Base-by-base conservation (phyloP, 2,888 invertebrate genomes). In the Ariolimax columbianus region DNA sequence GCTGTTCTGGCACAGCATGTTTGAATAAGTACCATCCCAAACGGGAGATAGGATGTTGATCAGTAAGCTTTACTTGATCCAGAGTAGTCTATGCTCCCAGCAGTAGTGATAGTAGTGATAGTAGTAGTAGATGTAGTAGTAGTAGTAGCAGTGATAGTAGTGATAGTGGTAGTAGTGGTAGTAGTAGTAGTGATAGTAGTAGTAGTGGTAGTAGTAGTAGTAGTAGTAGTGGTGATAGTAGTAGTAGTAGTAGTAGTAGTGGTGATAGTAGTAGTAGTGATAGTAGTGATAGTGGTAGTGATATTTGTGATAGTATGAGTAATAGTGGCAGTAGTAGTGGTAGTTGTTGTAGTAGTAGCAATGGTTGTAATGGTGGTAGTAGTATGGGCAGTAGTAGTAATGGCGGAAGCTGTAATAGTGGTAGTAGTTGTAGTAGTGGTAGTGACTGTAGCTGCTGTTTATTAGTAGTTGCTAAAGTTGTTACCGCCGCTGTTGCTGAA, bases 151-250 rank as follows among this genome's bases (percentile, higher is more conserved):
- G 68, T 80, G 43, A 43, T 68, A 68, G 80, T 80, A 68, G 80
- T 68, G 43, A 68, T 80, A 66, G 80, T 80, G 68, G 68, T 68
- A 80, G 80, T 80, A 80, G 68, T 80, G 68, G 80, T 68, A 80
- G 80, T 66, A 80, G 78, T 26, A 63, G 63, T 47, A 78, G 78
- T 36, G 9, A 40, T 80, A 80, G 66, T 80, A 80, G 80, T 80
- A 80, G 80, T 68, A 80, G 75, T 82, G 63, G 75, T 59, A 75
- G 68, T 63, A 59, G 75, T 82, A 82, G 75, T 40, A 75, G 82
- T 73, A 82, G 59, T 80, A 80, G 80, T 68, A 80, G 68, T n/a
- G 38, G 40, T 68, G 68, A 43, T 68, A 80, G 80, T 80, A 80
- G 80, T 80, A 80, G 66, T 75, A 75, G 75, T 63, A 73, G 47